Evolutionary conservation across 2,888 invertebrate species (phyloP).

Genomic region (Eilema sororculum): DNA sequence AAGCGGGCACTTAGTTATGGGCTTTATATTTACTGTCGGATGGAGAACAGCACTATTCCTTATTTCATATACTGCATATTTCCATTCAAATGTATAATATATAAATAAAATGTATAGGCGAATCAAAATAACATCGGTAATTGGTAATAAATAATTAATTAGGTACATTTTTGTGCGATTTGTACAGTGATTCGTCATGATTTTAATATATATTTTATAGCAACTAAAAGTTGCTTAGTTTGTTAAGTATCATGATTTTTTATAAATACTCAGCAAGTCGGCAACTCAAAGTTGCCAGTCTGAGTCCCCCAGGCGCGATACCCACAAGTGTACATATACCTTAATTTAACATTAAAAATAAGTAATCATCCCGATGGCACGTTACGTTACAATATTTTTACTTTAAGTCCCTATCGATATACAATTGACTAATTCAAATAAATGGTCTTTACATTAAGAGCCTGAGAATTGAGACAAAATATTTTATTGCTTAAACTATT

Average conservation of each 20-base stretch:
- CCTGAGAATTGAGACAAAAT: neutral
- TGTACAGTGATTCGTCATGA: too few species aligned
- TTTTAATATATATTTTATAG: too few species aligned
- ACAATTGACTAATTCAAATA: conserved; percentile 17
- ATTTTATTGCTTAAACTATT: neutral
- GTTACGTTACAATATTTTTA: neutral
- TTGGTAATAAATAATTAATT: too few species aligned
- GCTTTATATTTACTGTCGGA: too few species aligned
- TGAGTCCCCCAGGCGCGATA: neutral
- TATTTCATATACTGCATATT: neutral
- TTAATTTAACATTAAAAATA: conserved; percentile 6
- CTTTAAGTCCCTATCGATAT: conserved; percentile 9
- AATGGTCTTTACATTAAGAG: neutral
- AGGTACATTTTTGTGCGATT: neutral
- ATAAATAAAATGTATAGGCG: too few species aligned
- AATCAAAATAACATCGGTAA: too few species aligned
- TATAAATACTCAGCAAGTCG: neutral
- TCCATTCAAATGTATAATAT: too few species aligned
- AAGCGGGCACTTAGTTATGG: too few species aligned
- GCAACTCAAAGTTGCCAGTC: neutral
- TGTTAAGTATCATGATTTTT: neutral
- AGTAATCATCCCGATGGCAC: conserved; percentile 20
- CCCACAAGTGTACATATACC: conserved; percentile 8
- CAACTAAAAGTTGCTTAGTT: too few species aligned
- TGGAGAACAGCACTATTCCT: too few species aligned